These are phyloP conservation scores for Synergus laeviventris DNA, from an alignment of 2,888 invertebrate genomes.

Conservation along the genomic window DNA sequence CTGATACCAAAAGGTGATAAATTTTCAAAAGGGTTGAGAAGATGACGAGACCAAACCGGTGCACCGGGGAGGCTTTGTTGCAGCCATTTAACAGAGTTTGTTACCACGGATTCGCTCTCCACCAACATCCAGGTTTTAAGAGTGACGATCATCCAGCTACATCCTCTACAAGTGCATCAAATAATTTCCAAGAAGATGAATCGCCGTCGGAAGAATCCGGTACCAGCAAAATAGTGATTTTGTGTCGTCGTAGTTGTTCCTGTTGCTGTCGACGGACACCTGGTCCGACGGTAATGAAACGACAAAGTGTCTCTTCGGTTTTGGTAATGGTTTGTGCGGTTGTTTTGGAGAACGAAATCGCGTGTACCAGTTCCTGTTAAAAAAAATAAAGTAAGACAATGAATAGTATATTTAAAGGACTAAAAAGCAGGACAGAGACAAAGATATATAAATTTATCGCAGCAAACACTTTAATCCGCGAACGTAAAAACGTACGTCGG, in stretches of 20 bases:
- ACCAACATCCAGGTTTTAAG: neutral
- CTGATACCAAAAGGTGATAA: conserved; percentile 42
- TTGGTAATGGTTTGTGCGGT: neutral
- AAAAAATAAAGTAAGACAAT: conserved; percentile 8
- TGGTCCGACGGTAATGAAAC: neutral
- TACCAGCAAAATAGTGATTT: conserved; percentile 9
- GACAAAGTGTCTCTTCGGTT: neutral
- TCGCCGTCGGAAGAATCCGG: conserved; percentile 13
- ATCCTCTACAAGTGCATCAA: too few relatives aligned
- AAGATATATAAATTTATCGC: conserved; percentile 45
- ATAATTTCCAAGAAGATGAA: conserved; percentile 14
- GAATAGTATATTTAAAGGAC: conserved; percentile 43
- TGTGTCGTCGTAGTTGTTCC: neutral
- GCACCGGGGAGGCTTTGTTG: conserved; percentile 67
- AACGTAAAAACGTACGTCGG: conserved; percentile 53
- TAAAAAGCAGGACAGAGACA: conserved; percentile 46
- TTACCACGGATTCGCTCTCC: conserved; percentile 6
- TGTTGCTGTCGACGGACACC: conserved; percentile 36
- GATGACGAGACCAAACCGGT: conserved; percentile 63
- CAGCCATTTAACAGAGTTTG: conserved; percentile 44
- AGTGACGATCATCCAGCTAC: too few relatives aligned
- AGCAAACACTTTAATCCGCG: conserved; percentile 52
- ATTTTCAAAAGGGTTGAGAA: conserved; percentile 50
- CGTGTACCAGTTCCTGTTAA: conserved; percentile 17
- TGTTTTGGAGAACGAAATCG: neutral